Base-by-base conservation (phyloP, 2,888 invertebrate species). In the Laothoe populi region DNA sequence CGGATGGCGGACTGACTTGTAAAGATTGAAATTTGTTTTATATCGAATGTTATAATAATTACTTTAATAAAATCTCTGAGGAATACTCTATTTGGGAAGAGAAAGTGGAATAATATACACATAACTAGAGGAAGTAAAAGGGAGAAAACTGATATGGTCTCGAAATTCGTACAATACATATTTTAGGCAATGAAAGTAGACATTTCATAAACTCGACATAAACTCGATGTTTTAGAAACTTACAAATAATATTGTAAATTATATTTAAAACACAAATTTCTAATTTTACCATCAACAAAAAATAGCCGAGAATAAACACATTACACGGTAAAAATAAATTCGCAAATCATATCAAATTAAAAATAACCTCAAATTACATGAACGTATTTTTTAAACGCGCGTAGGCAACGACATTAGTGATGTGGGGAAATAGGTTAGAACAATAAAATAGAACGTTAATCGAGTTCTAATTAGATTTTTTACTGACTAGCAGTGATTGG, bases 391-490 rank as follows among this genome's bases (percentile, higher is more conserved):
- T 19, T 31, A 16, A 13, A 19, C 19, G 31, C 35, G 53, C 53
- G 53, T 35, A 19, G 31, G 35, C 24, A 21, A 23, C 26, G 24
- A n/a, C 1, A 57, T 53, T 63, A 21, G 49, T 48, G 66, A 76
- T 74, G 57, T 77, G 66, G 72, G 72, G 68, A 71, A 73, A 74
- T 74, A 69, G 72, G 71, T 68, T 70, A 70, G 61, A 58, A 60
- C 64, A 62, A 64, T 74, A 73, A 74, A 65, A 61, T 62, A 61
- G n/a, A 57, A 68, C 64, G 65, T 68, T 65, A 65, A 70, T 73
- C 61, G 68, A 61, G 62, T 67, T 73, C 74, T 81, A 79, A 83
- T 83, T 80, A 79, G 64, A 46, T 71, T 76, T 78, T 78, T 79
- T 78, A 76, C 63, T 66, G 70, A 69, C 61, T 59, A 68, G 72